These are phyloP conservation scores for Drosophila neocordata DNA, from an alignment of 1,140 invertebrate genomes.

Conservation along the genomic window DNA sequence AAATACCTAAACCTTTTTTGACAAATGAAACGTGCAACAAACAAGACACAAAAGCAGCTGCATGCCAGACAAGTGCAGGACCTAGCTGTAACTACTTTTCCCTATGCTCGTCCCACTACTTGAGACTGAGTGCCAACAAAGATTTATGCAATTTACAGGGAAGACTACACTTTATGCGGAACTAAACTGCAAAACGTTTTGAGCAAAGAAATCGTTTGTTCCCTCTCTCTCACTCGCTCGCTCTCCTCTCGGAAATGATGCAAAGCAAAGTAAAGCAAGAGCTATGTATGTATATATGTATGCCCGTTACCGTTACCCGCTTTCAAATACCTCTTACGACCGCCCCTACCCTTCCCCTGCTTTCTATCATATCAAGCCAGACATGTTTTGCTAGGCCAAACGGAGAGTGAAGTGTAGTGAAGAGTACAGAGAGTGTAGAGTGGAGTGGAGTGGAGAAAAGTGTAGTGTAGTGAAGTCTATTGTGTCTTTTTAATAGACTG, in stretches of 20 bases:
- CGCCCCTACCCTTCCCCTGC: no score
- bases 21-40: constrained; percentile 77
- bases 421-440: no score
- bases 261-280: constrained; percentile 1
- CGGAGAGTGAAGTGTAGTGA: background rate
- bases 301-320: background rate
- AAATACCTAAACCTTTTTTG: constrained; percentile 64
- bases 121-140: constrained; percentile 63
- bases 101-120: constrained; percentile 13
- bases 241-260: constrained; percentile 11
- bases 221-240: background rate
- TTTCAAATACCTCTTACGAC: no score
- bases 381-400: constrained; percentile 37
- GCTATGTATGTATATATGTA: constrained; percentile 23
- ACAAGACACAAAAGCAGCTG: constrained; percentile 58
- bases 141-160: constrained; percentile 73
- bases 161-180: constrained; percentile 66
- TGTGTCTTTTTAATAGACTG: constrained; percentile 73
- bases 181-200: constrained; percentile 74
- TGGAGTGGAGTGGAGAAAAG: background rate
- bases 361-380: background rate
- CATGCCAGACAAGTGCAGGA: constrained; percentile 24
- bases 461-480: constrained; percentile 39
- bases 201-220: constrained; percentile 58
- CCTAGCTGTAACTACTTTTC: constrained; percentile 19